A percentile compares a stretch with the other conserved stretches of the same genome.
Evolutionary conservation across 2,888 invertebrate genomes (phyloP).

Genomic region (Pandemis corylana): DNA sequence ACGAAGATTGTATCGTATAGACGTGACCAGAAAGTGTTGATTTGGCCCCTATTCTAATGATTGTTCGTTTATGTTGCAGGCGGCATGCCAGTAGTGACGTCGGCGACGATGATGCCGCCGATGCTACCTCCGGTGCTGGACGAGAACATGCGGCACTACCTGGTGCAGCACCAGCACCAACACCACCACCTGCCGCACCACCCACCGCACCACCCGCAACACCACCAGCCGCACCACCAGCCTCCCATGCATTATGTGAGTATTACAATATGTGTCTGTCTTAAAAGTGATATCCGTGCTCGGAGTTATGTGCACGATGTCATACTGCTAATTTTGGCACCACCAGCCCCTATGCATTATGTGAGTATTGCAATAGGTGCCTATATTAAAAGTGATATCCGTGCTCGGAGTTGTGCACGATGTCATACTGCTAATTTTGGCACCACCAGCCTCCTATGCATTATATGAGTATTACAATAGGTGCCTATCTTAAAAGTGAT

Average conservation of each 20-base stretch:
- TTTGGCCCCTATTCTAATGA: not conserved
- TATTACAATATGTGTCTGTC: no score
- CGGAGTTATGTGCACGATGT: no score
- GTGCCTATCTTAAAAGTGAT: no score
- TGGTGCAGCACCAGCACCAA: conserved; percentile 78
- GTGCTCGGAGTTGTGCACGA: no score
- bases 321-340: no score
- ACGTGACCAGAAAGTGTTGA: no score
- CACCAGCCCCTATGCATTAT: no score
- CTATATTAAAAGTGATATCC: no score
- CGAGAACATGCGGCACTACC: conserved; percentile 95
- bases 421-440: no score
- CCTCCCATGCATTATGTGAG: conserved; percentile 88
- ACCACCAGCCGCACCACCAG: conserved; percentile 80
- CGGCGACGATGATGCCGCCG: conserved; percentile 88
- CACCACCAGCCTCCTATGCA: conserved; percentile 84
- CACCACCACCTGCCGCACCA: conserved; percentile 87
- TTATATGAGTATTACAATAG: conserved; percentile 77
- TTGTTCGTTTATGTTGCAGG: conserved; percentile 59
- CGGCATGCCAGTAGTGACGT: conserved; percentile 95
- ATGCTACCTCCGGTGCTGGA: conserved; percentile 97
- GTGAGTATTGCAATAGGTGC: conserved; percentile 75
- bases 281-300: no score
- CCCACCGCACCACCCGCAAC: conserved; percentile 67
- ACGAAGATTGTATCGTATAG: no score